phyloP scores from a whole-genome alignment of 2,797 vertebrate species.

The Silurus aristotelis region DNA sequence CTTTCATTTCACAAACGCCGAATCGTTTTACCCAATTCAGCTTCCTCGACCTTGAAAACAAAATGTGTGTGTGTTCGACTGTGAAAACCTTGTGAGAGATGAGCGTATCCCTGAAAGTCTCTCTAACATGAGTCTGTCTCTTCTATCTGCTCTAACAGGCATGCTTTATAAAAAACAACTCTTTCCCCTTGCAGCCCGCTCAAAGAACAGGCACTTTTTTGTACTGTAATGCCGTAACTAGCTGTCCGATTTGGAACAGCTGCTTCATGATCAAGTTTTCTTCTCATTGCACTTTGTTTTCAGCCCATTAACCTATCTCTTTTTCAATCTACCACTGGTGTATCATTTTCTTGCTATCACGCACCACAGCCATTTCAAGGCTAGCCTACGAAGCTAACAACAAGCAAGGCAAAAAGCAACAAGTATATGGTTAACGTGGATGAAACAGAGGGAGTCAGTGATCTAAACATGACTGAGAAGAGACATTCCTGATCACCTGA shows the following conservation, averaged over 20 bases:
- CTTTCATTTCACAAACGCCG: background rate
- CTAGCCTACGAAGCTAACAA: too few relatives aligned
- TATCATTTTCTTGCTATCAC: too few relatives aligned
- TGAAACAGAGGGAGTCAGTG: too few relatives aligned
- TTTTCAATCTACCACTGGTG: too few relatives aligned
- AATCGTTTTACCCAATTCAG: background rate
- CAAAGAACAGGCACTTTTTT: slow-evolving; percentile 44
- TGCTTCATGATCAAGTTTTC: too few relatives aligned
- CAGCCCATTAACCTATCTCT: too few relatives aligned
- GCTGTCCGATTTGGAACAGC: slow-evolving; percentile 4
- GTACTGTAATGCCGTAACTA: background rate
- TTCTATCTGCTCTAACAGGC: background rate
- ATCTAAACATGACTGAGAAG: too few relatives aligned
- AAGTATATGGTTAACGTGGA: too few relatives aligned
- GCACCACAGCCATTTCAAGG: too few relatives aligned
- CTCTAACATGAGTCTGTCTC: background rate
- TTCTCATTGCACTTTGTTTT: too few relatives aligned
- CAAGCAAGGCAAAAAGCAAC: too few relatives aligned
- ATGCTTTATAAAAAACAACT: slow-evolving; percentile 14
- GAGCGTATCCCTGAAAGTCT: background rate
- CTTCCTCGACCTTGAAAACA: background rate
- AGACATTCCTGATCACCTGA: too few relatives aligned
- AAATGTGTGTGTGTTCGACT: background rate
- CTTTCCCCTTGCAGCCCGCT: slow-evolving; percentile 28
- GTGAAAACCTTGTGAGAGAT: background rate